Evolutionary conservation across 2,113 vertebrate genomes (phyloP).

Genomic region (Gadus macrocephalus): DNA sequence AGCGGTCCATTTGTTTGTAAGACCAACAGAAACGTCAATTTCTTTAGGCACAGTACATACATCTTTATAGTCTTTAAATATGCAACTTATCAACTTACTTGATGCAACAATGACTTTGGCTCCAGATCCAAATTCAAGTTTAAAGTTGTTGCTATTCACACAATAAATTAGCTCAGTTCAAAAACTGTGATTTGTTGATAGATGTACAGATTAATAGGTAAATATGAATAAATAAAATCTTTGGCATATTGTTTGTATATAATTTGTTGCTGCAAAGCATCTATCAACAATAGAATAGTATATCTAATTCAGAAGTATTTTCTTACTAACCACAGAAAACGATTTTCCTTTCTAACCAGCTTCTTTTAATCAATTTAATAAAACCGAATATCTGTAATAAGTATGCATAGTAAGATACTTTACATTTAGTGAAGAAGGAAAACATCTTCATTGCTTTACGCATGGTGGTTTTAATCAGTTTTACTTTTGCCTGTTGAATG

Average conservation of each 20-base stretch:
- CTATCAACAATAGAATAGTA: not conserved
- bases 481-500: too few species aligned
- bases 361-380: not conserved
- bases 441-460: too few species aligned
- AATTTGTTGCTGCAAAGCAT: too few species aligned
- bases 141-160: constrained; percentile 38
- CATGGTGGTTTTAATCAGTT: too few species aligned
- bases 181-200: not conserved
- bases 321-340: not conserved
- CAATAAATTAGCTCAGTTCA: constrained; percentile 10
- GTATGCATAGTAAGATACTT: too few species aligned
- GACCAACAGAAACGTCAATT: too few species aligned
- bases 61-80: not conserved
- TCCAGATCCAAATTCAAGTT: constrained; percentile 37
- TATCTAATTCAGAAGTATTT: not conserved
- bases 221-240: not conserved
- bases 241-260: too few species aligned
- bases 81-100: constrained; percentile 16
- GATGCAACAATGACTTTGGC: constrained; percentile 22
- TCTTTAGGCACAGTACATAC: too few species aligned
- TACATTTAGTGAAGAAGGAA: too few species aligned
- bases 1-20: too few species aligned
- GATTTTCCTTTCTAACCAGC: not conserved
- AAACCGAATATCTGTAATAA: not conserved
- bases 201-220: not conserved